These are phyloP conservation scores for Psilanteris sp. DNA, from an alignment of 1,140 invertebrate genomes.

Conservation along the genomic window DNA sequence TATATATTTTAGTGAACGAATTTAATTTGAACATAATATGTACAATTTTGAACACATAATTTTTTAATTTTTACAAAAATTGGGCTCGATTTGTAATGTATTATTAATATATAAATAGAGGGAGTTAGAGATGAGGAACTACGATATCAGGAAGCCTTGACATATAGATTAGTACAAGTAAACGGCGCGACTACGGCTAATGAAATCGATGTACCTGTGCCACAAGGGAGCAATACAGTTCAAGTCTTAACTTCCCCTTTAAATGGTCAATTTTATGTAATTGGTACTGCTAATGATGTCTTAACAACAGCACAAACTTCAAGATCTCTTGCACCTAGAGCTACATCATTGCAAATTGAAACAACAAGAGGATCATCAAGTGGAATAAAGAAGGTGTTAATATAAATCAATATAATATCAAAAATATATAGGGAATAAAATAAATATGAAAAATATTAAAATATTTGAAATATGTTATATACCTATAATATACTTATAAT, in stretches of 20 bases:
- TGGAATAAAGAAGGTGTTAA: conserved; percentile 79
- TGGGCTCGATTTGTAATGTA: no score
- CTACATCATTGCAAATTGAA: conserved; percentile 78
- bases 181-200: conserved; percentile 71
- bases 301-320: conserved; percentile 79
- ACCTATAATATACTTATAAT: no score
- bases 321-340: conserved; percentile 80
- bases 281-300: conserved; percentile 81
- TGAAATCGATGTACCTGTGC: conserved; percentile 76
- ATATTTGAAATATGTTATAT: no score
- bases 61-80: no score
- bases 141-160: conserved; percentile 75
- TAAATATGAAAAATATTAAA: no score
- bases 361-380: conserved; percentile 72
- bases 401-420: background rate
- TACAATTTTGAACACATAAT: no score
- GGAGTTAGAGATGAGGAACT: conserved; percentile 73
- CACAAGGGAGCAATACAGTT: conserved; percentile 73
- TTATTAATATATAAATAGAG: no score
- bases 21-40: no score
- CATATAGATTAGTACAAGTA: conserved; percentile 77
- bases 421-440: no score
- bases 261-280: conserved; percentile 81
- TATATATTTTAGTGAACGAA: no score
- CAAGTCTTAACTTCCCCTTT: conserved; percentile 77